Evolutionary conservation across 2,113 vertebrate genomes (phyloP), one percentile per base, ranked within the genome.

Genomic region (Sinocyclocheilus maitianheensis): DNA sequence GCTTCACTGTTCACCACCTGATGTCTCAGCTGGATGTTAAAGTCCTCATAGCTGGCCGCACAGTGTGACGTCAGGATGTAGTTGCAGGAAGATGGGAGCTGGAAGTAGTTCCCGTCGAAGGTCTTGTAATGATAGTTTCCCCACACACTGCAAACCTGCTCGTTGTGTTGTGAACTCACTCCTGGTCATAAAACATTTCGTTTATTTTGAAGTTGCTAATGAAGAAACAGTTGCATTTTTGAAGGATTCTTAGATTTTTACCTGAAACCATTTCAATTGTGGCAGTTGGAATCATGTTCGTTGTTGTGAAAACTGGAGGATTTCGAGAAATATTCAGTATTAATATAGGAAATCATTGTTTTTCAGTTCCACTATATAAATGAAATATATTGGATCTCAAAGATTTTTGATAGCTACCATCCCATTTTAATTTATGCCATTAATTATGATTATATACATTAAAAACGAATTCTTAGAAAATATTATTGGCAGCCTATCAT

Each of bases 81-180:
- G 90, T 95, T 96, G 24, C 97, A 98, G 83, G 89, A 46, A 22
- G 97, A 96, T 0, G 94, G 90, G 84, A 97, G 95, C 30, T 34
- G 30, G 30, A 34, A 34, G 30, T 34, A 34, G 30, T 30, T 30
- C 30, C 30, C 30, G 30, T 30, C 30, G 30, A 30, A 30, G 30
- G 30, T 30, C 30, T 30, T 30, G 30, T 95, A 96, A 86, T 98
- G 96, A 86, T 93, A 94, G 87, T 96, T 88, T 1, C 97, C 97
- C 97, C 98, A 99, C 5, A 96, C 96, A 22, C 97, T 96, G 94
- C 97, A 98, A 90, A 99, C 96, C 30, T 37, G 93, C 83, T 95
- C 90, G 7, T 94, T 91, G 30, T 98, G 96, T 34, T 91, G 89
- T 0, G 79, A 51, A 37, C 90, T 88, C 0, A 71, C 83, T 91